These are phyloP conservation scores for Orthonyx spaldingii DNA, from an alignment of 2,113 vertebrate species.

Conservation along the genomic window DNA sequence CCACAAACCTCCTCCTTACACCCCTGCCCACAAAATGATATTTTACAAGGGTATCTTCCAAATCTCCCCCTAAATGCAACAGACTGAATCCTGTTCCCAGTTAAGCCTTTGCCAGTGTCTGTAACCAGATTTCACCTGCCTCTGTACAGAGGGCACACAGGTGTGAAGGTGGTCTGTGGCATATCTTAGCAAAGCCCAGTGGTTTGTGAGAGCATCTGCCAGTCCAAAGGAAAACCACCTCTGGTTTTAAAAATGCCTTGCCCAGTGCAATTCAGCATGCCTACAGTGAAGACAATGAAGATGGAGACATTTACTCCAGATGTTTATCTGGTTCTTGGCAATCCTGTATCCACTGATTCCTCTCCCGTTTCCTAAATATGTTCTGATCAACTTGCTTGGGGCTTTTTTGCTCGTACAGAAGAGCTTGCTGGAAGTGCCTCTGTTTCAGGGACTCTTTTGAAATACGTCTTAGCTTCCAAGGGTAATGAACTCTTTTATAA, in stretches of 20 bases:
- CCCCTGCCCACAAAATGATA: background rate
- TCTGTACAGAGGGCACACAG: background rate
- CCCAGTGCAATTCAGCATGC: background rate
- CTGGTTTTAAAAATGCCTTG: slow-evolving; percentile 1
- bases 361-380: slow-evolving; percentile 43
- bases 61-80: slow-evolving; percentile 2
- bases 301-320: background rate
- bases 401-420: slow-evolving; percentile 8
- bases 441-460: slow-evolving; percentile 57
- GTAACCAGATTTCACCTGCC: background rate
- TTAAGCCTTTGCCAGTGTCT: background rate
- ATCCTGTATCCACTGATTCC: background rate
- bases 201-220: background rate
- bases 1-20: background rate
- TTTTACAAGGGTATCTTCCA: background rate
- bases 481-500: slow-evolving; percentile 79
- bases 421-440: slow-evolving; percentile 48
- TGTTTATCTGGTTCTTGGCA: background rate
- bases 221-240: background rate
- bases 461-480: slow-evolving; percentile 69
- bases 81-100: background rate
- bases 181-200: background rate
- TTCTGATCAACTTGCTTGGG: slow-evolving; percentile 31
- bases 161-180: background rate
- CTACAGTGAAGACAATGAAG: background rate